Conservation (phyloP, 2,888 invertebrate species). For the Lordiphosa fenestrarum region DNA sequence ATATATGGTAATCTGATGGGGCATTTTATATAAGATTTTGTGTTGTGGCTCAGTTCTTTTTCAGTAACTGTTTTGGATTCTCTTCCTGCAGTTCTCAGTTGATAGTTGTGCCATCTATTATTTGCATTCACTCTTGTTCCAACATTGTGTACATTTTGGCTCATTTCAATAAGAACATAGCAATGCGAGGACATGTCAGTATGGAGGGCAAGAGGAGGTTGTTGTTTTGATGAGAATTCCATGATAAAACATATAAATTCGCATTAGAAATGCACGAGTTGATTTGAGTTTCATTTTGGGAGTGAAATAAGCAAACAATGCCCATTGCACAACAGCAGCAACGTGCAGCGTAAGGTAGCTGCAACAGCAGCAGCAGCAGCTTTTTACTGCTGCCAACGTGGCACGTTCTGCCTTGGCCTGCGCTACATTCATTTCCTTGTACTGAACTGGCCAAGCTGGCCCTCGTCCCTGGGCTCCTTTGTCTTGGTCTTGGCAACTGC, state of each 20-base stretch:
- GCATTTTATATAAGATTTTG: too few relatives aligned
- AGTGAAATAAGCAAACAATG: conserved; percentile 60
- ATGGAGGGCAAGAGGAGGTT: conserved; percentile 16
- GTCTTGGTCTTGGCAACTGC: conserved; percentile 29
- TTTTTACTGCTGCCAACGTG: conserved; percentile 6
- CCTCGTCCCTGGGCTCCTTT: conserved; percentile 20
- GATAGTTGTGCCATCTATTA: too few relatives aligned
- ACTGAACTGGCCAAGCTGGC: conserved; percentile 19
- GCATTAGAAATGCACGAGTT: conserved; percentile 80
- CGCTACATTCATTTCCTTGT: conserved; percentile 67
- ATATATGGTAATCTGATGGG: too few relatives aligned
- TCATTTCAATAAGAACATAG: conserved; percentile 70
- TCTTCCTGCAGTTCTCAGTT: too few relatives aligned
- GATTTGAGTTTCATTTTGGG: conserved; percentile 73
- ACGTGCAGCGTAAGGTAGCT: background rate
- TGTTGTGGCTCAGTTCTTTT: too few relatives aligned
- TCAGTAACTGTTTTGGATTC: too few relatives aligned
- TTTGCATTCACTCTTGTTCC: too few relatives aligned
- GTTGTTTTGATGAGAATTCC: conserved; percentile 53
- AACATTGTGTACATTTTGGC: conserved; percentile 56
- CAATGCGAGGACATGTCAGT: conserved; percentile 53
- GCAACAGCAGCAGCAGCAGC: conserved; percentile 16
- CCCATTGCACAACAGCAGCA: conserved; percentile 38
- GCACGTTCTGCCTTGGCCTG: conserved; percentile 55
- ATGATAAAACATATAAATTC: conserved; percentile 63